Percentiles rank a stretch among this genome's conserved stretches.
phyloP scores from a whole-genome alignment of 2,888 invertebrate genomes.

The Mylabris sibirica region DNA sequence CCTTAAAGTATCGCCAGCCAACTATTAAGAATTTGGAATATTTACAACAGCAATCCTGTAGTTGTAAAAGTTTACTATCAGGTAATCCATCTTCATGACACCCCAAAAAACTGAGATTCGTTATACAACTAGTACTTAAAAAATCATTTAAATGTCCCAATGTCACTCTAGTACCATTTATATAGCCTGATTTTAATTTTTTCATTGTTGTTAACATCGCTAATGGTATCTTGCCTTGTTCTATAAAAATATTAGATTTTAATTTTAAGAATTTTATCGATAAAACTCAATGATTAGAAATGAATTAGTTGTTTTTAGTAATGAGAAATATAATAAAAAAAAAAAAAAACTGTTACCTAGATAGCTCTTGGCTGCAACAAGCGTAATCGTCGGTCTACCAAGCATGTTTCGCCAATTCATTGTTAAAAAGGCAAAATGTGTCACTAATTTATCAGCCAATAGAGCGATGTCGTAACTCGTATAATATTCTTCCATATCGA shows the following conservation, averaged over 20 bases:
- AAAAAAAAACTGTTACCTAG: slow-evolving; percentile 69
- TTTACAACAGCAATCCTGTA: too few relatives aligned
- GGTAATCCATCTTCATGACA: slow-evolving; percentile 93
- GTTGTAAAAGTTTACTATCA: slow-evolving; percentile 73
- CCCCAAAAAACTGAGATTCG: slow-evolving; percentile 94
- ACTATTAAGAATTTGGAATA: too few relatives aligned
- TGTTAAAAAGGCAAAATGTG: slow-evolving; percentile 93
- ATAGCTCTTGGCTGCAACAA: slow-evolving; percentile 84
- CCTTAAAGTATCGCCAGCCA: too few relatives aligned
- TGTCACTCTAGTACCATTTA: slow-evolving; percentile 97
- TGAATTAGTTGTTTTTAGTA: background rate
- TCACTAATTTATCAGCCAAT: slow-evolving; percentile 91
- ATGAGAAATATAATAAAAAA: background rate
- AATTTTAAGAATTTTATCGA: background rate
- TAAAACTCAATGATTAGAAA: background rate
- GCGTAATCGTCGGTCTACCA: slow-evolving; percentile 93
- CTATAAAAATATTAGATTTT: slow-evolving; percentile 63
- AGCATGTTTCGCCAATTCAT: slow-evolving; percentile 97
- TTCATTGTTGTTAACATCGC: slow-evolving; percentile 98
- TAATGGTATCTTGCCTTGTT: slow-evolving; percentile 89
- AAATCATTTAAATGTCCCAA: slow-evolving; percentile 95
- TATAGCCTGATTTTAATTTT: slow-evolving; percentile 97
- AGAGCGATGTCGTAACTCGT: slow-evolving; percentile 95
- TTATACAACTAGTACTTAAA: slow-evolving; percentile 95
- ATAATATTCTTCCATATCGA: slow-evolving; percentile 95